Evolutionary conservation across 2,888 invertebrate species (phyloP), one percentile per base, ranked within the genome.

Genomic region (Atrina japonica): DNA sequence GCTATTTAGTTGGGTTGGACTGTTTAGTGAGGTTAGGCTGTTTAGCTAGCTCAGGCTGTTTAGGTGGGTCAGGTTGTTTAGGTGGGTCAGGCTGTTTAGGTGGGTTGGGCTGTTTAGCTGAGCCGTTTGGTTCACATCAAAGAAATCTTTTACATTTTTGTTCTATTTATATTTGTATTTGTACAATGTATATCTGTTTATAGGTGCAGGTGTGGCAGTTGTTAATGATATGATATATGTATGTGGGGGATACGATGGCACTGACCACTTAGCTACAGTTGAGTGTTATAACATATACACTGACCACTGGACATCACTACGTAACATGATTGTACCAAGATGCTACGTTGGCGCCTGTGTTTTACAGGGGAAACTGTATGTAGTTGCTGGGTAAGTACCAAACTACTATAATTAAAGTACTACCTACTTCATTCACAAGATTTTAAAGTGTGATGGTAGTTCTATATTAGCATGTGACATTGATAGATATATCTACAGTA

Each of bases 281-380:
- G 90, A 90, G 77, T 82, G 85, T 50, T 89, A 83, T 76, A 87
- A 88, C 71, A 83, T 85, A 0, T 82, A 86, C 43, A 84, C 84
- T n/a, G 77, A 78, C 14, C 88, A 89, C 66, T 90, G 90, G 90
- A 84, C 86, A 14, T 75, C 78, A 3, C 68, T 89, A 29, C 82
- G 82, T 35, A 81, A 75, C 68, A 88, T 90, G 88, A 85, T 82
- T 29, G 83, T 86, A 1, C 88, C 89, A 0, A 76, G 90, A 40
- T 90, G 90, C 69, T 90, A 90, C 76, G 89, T 89, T 0, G 89
- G 89, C 14, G 89, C 89, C 1, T 89, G 89, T 77, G 83, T 88
- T 21, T 82, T 90, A n/a, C 83, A 84, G 59, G 89, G 89, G 14
- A 84, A 85, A 68, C 83, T 90, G n/a, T 83, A 86, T 67, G 89